Evolutionary conservation across 2,888 invertebrate genomes (phyloP), one percentile per base, ranked within the genome.

Genomic region (Thereva nobilitata): DNA sequence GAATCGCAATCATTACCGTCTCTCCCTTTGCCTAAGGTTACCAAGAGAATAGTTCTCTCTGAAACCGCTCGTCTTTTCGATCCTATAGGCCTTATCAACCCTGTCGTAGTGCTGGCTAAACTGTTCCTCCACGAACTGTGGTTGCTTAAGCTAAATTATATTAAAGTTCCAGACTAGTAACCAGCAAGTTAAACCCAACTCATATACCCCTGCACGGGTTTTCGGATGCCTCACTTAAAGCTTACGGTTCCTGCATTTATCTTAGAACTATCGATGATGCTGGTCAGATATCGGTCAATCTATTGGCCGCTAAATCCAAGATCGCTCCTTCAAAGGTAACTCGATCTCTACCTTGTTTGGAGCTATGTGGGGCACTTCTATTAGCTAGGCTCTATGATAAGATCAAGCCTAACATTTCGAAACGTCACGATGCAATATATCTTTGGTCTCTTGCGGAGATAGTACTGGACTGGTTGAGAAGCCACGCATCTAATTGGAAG

Each of bases 161-260:
- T 68, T n/a, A 1, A 44, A 49, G 40, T 68, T 3, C 68, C 35
- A 8, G 68, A 5, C 61, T 65, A 35, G 42, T 68, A 8, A n/a
- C 42, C 8, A 9, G 5, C n/a, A n/a, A 7, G 10, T 7, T 9
- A n/a, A 1, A 5, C 10, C 3, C 5, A 9, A 10, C 37, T 5
- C 4, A 4, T n/a, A 6, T 68, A 4, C 10, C 49, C 9, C 4
- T 52, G 6, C 52, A 52, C n/a, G 63, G 64, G 3, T 68, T 68
- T 35, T 55, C 66, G 34, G 68, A 69, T 44, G 66, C 66, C 9
- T 68, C 64, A 7, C 52, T 68, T 38, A 53, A 44, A 49, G 69
- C 59, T 4, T 67, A 59, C 47, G 56, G 61, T 10, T n/a, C 8
- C 10, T 47, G 47, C 35, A 47, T 45, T 23, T 61, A 61, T 49